Evolutionary conservation across 2,888 invertebrate species (phyloP).

Genomic region (Pristionchus entomophagus): DNA sequence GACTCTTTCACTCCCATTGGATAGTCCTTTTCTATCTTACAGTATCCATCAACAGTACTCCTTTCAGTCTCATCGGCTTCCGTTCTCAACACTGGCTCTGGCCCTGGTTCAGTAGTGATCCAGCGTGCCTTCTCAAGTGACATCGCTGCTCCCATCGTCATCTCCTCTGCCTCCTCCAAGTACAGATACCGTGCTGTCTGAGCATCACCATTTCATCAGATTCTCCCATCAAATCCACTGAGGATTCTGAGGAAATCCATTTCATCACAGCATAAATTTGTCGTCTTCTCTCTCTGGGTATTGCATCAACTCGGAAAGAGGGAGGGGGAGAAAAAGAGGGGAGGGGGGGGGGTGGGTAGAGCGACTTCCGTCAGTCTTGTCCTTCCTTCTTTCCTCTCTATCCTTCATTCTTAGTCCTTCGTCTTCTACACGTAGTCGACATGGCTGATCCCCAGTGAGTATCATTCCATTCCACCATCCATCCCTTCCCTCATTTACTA

Average conservation of each 20-base stretch:
- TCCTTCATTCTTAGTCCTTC: slow-evolving; percentile 12
- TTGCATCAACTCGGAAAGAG: slow-evolving; percentile 38
- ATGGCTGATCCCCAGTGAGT: slow-evolving; percentile 28
- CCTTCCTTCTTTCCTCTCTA: slow-evolving; percentile 18
- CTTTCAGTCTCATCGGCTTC: background rate
- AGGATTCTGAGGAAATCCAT: background rate
- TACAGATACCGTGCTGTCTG: slow-evolving; percentile 16
- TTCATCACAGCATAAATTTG: slow-evolving; percentile 39
- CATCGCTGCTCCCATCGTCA: background rate
- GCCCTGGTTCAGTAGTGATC: background rate
- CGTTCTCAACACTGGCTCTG: background rate
- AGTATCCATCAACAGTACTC: background rate
- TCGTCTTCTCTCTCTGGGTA: background rate
- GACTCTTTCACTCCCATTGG: too few species aligned
- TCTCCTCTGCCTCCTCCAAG: slow-evolving; percentile 25
- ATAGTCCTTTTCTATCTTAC: background rate
- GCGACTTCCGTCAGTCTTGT: slow-evolving; percentile 38
- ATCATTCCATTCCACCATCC: background rate
- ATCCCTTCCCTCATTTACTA: background rate
- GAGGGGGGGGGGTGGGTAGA: slow-evolving; percentile 8
- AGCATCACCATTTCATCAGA: background rate
- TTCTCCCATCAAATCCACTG: background rate
- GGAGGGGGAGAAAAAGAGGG: slow-evolving; percentile 21
- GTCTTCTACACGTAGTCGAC: background rate
- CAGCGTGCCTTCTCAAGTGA: background rate